Evolutionary conservation across 2,113 vertebrate genomes (phyloP).

Genomic region (Atrichornis clamosus): DNA sequence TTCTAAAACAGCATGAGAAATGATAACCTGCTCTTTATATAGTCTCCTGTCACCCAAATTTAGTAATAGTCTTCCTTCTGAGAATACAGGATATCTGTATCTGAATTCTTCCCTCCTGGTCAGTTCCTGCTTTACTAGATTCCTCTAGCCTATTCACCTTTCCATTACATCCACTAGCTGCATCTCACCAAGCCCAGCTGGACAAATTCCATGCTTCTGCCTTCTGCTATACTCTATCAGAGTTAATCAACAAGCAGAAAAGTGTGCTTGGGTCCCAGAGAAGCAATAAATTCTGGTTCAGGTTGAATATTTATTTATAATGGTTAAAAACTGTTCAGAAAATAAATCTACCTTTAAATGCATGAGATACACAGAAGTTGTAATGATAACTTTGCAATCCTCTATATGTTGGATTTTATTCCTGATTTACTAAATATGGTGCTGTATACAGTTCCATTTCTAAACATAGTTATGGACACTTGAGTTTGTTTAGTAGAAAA

Average conservation of each 20-base stretch:
- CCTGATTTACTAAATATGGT: not conserved
- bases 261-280: not conserved
- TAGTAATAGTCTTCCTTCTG: not conserved
- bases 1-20: not conserved
- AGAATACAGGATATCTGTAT: not conserved
- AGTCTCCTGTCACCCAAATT: not conserved
- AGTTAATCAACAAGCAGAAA: not conserved
- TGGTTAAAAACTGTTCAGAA: not conserved
- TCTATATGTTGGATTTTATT: not conserved
- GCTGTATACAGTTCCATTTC: not conserved
- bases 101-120: not conserved
- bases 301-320: not conserved
- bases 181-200: not conserved
- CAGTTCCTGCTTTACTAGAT: not conserved
- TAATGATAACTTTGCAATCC: not conserved
- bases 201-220: not conserved
- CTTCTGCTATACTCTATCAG: not conserved
- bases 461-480: not conserved
- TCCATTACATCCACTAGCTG: not conserved
- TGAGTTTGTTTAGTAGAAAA: not conserved
- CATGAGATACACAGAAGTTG: not conserved
- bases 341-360: not conserved
- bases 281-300: not conserved
- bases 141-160: not conserved
- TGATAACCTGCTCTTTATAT: accelerated